Evolutionary conservation across 2,113 vertebrate genomes (phyloP).

Genomic region (Bubo blakistoni): DNA sequence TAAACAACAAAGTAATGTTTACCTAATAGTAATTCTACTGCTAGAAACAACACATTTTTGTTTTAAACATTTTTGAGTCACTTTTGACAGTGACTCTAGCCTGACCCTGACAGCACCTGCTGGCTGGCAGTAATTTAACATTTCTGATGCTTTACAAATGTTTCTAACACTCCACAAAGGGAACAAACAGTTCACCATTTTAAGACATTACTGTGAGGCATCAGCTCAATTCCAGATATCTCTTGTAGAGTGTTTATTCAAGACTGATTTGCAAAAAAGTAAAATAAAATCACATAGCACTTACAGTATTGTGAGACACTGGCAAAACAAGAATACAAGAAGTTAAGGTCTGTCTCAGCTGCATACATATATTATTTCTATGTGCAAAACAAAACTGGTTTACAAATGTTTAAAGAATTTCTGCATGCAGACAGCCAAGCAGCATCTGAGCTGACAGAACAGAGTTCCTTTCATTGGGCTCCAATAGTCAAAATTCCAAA

Average conservation of each 20-base stretch:
- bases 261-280: background rate
- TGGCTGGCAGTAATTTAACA: background rate
- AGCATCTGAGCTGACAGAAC: background rate
- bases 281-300: background rate
- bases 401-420: background rate
- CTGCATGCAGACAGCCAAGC: background rate
- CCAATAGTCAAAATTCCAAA: background rate
- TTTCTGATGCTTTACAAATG: background rate
- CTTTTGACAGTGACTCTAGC: background rate
- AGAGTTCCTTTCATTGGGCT: background rate
- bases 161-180: background rate
- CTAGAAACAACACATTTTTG: background rate
- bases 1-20: background rate
- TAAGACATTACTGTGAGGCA: background rate
- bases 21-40: background rate
- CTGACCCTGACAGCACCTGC: background rate
- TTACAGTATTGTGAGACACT: background rate
- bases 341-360: background rate
- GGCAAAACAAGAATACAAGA: background rate
- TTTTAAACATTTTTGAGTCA: background rate
- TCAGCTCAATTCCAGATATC: background rate
- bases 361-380: background rate
- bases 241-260: background rate
- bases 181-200: background rate
- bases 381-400: background rate